phyloP scores from a whole-genome alignment of 2,113 vertebrate genomes.

The Nettapus auritus region DNA sequence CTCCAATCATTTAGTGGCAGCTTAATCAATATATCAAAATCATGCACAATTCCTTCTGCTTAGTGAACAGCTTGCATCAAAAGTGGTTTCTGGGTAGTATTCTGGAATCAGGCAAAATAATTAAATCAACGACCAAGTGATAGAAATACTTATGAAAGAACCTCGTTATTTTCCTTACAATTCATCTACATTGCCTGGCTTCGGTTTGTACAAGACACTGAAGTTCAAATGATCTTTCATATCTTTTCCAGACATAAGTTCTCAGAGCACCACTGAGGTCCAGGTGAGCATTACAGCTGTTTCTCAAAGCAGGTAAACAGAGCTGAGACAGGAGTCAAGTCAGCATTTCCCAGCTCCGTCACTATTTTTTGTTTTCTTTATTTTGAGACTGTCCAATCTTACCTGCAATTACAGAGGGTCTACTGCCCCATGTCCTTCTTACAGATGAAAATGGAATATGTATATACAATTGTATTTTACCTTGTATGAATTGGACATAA shows the following conservation, averaged over 20 bases:
- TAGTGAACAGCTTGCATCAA: background rate
- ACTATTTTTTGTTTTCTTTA: background rate
- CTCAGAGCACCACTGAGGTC: background rate
- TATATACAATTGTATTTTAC: background rate
- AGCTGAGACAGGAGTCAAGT: background rate
- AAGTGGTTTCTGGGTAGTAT: background rate
- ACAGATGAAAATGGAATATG: background rate
- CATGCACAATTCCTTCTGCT: background rate
- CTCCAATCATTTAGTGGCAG: conserved; percentile 15
- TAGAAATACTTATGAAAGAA: background rate
- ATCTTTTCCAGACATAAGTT: background rate
- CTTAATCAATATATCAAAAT: conserved; percentile 64
- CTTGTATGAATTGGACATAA: background rate
- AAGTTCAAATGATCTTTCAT: background rate
- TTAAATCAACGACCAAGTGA: conserved; percentile 22
- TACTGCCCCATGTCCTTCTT: background rate
- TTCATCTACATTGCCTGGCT: background rate
- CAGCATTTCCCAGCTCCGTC: background rate
- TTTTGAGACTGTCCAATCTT: background rate
- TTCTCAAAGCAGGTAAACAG: background rate
- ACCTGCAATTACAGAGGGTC: background rate
- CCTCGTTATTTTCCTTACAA: background rate
- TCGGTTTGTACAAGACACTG: background rate
- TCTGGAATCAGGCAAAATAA: conserved; percentile 30
- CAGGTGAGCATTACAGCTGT: background rate